A percentile compares a stretch with the other conserved stretches of the same genome.
Evolutionary conservation across 2,888 invertebrate species (phyloP).

Genomic region (Poecilobothrus nobilitatus): DNA sequence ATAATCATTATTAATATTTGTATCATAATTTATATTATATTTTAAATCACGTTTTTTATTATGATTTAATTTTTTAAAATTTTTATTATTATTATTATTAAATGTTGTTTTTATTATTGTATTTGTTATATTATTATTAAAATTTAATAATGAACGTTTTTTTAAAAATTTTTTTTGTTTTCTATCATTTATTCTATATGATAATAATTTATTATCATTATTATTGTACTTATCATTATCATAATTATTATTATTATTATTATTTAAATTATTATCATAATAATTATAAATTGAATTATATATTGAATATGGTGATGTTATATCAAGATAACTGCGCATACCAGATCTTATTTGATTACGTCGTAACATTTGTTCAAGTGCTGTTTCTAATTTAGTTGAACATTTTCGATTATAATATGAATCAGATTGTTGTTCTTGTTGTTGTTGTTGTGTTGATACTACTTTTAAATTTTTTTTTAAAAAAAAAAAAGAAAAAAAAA

Average conservation of each 20-base stretch:
- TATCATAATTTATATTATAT: neutral
- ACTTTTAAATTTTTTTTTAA: too few relatives aligned
- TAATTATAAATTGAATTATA: constrained; percentile 39
- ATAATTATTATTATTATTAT: constrained; percentile 31
- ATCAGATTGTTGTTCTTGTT: too few relatives aligned
- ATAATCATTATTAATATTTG: neutral
- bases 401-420: constrained; percentile 42
- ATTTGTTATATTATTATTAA: constrained; percentile 10
- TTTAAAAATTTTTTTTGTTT: constrained; percentile 18
- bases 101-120: too few relatives aligned
- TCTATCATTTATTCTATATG: too few relatives aligned
- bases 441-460: too few relatives aligned
- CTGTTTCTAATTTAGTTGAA: constrained; percentile 56
- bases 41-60: neutral
- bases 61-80: neutral
- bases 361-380: constrained; percentile 54
- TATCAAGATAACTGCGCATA: constrained; percentile 30
- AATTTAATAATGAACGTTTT: constrained; percentile 8
- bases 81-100: too few relatives aligned
- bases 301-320: constrained; percentile 36
- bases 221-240: too few relatives aligned
- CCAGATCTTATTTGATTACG: constrained; percentile 35
- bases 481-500: too few relatives aligned
- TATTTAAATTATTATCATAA: constrained; percentile 20
- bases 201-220: too few relatives aligned